phyloP scores from a whole-genome alignment of 1,140 invertebrate species.

The Papilio machaon region DNA sequence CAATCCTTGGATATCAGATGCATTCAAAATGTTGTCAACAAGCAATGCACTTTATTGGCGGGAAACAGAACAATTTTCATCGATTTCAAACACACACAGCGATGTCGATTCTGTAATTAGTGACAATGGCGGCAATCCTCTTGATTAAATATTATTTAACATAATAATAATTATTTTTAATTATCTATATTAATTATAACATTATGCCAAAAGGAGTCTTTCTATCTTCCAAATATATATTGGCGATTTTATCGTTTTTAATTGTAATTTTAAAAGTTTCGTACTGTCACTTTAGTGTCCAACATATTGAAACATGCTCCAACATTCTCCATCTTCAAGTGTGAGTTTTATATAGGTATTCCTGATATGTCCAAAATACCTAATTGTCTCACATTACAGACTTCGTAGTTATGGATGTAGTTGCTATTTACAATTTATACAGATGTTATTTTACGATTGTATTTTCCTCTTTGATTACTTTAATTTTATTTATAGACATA shows the following conservation, averaged over 20 bases:
- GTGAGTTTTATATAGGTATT: no score
- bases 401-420: no score
- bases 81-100: not conserved
- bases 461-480: no score
- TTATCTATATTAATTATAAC: not conserved
- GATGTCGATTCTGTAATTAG: slow-evolving; percentile 25
- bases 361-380: no score
- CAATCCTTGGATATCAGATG: not conserved
- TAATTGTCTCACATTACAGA: not conserved
- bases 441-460: no score
- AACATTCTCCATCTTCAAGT: no score
- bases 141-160: not conserved
- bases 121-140: not conserved
- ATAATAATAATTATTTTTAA: not conserved
- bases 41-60: slow-evolving; percentile 4
- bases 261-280: not conserved
- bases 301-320: no score
- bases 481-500: no score
- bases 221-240: not conserved
- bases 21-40: slow-evolving; percentile 2
- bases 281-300: no score
- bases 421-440: no score
- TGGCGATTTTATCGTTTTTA: not conserved
- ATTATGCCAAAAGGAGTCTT: not conserved
- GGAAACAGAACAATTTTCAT: slow-evolving; percentile 18